These are phyloP conservation scores for Monomorium pharaonis DNA, from an alignment of 1,140 invertebrate species.

Conservation along the genomic window DNA sequence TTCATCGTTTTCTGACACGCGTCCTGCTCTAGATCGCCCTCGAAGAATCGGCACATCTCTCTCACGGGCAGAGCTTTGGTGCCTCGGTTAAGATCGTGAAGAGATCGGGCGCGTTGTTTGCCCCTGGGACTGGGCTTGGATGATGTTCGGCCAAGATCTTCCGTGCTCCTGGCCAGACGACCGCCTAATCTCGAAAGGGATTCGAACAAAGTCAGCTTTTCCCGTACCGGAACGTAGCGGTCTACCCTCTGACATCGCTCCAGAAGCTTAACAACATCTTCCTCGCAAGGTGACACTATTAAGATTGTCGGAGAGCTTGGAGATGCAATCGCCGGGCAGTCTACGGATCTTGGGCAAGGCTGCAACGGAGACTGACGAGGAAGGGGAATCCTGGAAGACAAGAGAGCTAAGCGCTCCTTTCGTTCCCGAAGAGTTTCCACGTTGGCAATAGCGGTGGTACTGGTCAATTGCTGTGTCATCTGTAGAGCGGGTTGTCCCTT, in stretches of 20 bases:
- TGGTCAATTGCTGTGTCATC: constrained; percentile 25
- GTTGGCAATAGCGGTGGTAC: not conserved
- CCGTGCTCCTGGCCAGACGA: constrained; percentile 84
- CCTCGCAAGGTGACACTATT: constrained; percentile 74
- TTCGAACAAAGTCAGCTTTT: constrained; percentile 87
- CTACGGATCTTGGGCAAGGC: not conserved
- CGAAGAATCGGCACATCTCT: constrained; percentile 88
- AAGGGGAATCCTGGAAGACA: constrained; percentile 71
- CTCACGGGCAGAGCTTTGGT: constrained; percentile 83
- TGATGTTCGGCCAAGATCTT: constrained; percentile 82
- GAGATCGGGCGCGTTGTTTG: constrained; percentile 86
- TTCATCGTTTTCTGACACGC: constrained; percentile 12
- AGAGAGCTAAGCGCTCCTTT: constrained; percentile 67
- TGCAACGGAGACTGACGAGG: constrained; percentile 45
- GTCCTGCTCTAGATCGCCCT: constrained; percentile 77
- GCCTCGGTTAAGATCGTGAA: constrained; percentile 86
- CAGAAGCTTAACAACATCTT: constrained; percentile 84
- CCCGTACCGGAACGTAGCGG: constrained; percentile 87
- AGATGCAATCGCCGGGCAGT: not conserved
- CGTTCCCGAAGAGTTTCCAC: constrained; percentile 72
- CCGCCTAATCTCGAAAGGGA: constrained; percentile 85
- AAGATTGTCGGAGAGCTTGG: constrained; percentile 35
- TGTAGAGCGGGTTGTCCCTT: constrained; percentile 47
- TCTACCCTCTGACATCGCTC: constrained; percentile 87
- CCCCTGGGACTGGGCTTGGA: constrained; percentile 76